Conservation (phyloP, 2,113 vertebrate genomes). For the Gyps fulvus region DNA sequence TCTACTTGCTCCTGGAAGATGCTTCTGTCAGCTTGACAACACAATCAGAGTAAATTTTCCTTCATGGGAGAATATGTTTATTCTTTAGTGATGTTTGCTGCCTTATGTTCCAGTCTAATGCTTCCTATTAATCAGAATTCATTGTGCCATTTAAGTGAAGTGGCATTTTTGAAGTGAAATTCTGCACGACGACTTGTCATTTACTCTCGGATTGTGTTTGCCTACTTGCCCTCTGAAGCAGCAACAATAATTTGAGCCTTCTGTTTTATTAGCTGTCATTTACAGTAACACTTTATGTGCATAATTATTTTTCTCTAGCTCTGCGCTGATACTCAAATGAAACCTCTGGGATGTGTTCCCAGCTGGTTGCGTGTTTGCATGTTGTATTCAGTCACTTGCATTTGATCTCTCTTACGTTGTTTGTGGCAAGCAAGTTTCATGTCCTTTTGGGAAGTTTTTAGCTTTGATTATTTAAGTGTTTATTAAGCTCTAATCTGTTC, state of each 20-base stretch:
- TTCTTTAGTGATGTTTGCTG: slow-evolving; percentile 5
- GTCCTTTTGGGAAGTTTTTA: not conserved
- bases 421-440: not conserved
- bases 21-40: not conserved
- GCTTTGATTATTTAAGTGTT: not conserved
- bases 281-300: not conserved
- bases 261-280: slow-evolving; percentile 22
- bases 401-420: not conserved
- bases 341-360: slow-evolving; percentile 21
- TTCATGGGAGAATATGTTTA: slow-evolving; percentile 16
- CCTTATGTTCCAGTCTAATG: slow-evolving; percentile 11
- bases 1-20: not conserved
- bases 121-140: slow-evolving; percentile 25
- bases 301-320: slow-evolving; percentile 10
- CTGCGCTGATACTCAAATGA: not conserved
- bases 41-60: not conserved
- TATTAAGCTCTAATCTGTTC: not conserved
- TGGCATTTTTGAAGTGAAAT: not conserved
- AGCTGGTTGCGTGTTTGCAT: not conserved
- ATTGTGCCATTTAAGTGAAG: not conserved
- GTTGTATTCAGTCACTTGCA: not conserved
- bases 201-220: not conserved
- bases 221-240: not conserved
- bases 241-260: not conserved
- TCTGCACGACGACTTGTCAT: not conserved